A percentile compares a stretch with the other conserved stretches of the same genome.
phyloP scores from a whole-genome alignment of 2,888 invertebrate genomes.

The Globia sparganii region DNA sequence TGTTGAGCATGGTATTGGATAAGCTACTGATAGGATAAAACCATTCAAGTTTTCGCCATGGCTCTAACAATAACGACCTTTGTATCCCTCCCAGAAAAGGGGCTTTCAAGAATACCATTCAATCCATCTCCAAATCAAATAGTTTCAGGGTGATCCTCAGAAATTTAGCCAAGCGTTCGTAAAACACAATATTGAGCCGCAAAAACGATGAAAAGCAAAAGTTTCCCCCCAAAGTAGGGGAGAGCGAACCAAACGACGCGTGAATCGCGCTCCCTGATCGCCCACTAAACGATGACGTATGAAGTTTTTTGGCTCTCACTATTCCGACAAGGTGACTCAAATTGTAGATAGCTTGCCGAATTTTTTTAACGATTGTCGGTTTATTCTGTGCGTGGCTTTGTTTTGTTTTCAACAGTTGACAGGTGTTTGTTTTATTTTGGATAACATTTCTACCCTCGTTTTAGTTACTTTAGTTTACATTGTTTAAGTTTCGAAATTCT shows the following conservation, averaged over 20 bases:
- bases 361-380: slow-evolving; percentile 43
- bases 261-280: slow-evolving; percentile 66
- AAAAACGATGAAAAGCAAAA: slow-evolving; percentile 69
- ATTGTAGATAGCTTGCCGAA: slow-evolving; percentile 48
- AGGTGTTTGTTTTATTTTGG: slow-evolving; percentile 44
- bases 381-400: slow-evolving; percentile 25
- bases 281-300: slow-evolving; percentile 74
- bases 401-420: slow-evolving; percentile 41
- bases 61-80: slow-evolving; percentile 46
- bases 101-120: slow-evolving; percentile 53
- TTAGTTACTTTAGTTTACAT: neutral
- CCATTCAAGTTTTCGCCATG: slow-evolving; percentile 23
- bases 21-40: slow-evolving; percentile 2
- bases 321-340: slow-evolving; percentile 61
- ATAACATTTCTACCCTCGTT: slow-evolving; percentile 14
- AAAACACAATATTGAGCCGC: slow-evolving; percentile 70
- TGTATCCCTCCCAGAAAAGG: slow-evolving; percentile 46
- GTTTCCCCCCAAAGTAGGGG: slow-evolving; percentile 48
- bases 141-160: slow-evolving; percentile 55
- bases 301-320: slow-evolving; percentile 67
- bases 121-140: slow-evolving; percentile 66
- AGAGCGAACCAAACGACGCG: slow-evolving; percentile 70
- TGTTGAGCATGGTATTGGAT: neutral
- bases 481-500: slow-evolving; percentile 37
- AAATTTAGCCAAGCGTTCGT: slow-evolving; percentile 65